These are phyloP conservation scores for Tricholauxania praeusta DNA, from an alignment of 2,888 invertebrate genomes.

Conservation along the genomic window DNA sequence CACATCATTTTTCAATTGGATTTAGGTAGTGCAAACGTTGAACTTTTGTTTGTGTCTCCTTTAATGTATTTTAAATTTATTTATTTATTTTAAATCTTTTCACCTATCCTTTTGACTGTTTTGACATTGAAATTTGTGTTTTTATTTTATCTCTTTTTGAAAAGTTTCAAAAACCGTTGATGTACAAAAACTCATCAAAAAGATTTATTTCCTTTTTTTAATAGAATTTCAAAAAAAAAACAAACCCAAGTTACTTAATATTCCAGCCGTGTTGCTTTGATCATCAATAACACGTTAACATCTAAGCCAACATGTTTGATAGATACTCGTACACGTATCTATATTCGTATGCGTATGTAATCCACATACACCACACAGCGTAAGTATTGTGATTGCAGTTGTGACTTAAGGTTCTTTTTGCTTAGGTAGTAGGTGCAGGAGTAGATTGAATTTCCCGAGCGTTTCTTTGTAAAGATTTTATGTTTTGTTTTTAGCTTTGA, in stretches of 20 bases:
- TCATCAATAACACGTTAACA: slow-evolving; percentile 33
- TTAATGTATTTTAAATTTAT: no score
- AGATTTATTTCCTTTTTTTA: slow-evolving; percentile 27
- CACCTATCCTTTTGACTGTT: no score
- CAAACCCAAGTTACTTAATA: slow-evolving; percentile 15
- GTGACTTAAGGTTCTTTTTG: neutral
- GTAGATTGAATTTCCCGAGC: neutral
- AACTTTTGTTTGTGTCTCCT: no score
- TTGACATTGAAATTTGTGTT: no score
- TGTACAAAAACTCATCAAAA: neutral
- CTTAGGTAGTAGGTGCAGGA: no score
- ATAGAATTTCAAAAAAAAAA: slow-evolving; percentile 20
- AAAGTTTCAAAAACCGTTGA: neutral
- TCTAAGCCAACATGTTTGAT: neutral
- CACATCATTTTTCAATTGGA: no score
- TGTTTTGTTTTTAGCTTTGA: neutral
- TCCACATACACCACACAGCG: no score
- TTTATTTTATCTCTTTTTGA: no score
- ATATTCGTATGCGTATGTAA: no score
- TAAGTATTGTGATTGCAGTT: neutral
- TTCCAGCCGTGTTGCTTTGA: slow-evolving; percentile 26
- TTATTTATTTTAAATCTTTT: no score
- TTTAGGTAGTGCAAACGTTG: no score
- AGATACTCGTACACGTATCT: neutral
- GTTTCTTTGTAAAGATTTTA: neutral